These are phyloP conservation scores for Artemisiospiza belli DNA, from an alignment of 2,113 vertebrate genomes.

Conservation along the genomic window DNA sequence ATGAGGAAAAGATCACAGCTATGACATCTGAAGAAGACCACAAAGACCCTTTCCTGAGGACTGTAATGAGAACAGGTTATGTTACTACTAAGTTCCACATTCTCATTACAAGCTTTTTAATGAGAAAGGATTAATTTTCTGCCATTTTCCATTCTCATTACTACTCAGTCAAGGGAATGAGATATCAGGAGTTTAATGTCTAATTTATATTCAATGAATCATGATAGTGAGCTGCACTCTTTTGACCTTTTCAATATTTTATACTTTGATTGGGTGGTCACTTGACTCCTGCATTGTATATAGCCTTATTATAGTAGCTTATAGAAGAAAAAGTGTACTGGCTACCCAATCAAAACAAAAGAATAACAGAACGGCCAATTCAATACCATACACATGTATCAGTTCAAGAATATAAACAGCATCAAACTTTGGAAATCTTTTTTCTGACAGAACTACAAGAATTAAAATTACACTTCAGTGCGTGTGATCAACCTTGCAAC, in stretches of 20 bases:
- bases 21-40: slow-evolving; percentile 20
- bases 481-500: neutral
- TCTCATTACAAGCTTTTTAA: slow-evolving; percentile 66
- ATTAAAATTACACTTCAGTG: neutral
- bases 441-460: neutral
- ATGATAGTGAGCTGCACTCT: slow-evolving; percentile 17
- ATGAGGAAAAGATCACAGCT: neutral
- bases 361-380: neutral
- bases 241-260: slow-evolving; percentile 68
- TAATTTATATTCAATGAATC: slow-evolving; percentile 70
- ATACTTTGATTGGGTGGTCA: slow-evolving; percentile 52
- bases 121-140: slow-evolving; percentile 70
- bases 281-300: slow-evolving; percentile 54
- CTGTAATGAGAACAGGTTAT: slow-evolving; percentile 35
- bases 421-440: neutral
- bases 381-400: neutral
- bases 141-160: slow-evolving; percentile 66
- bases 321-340: neutral
- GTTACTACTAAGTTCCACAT: slow-evolving; percentile 31
- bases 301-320: neutral
- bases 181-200: slow-evolving; percentile 55
- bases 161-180: slow-evolving; percentile 49
- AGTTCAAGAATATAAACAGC: neutral
- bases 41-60: slow-evolving; percentile 18
- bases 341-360: neutral